phyloP scores from a whole-genome alignment of 2,797 vertebrate species.

The Malacoctenus gilli region DNA sequence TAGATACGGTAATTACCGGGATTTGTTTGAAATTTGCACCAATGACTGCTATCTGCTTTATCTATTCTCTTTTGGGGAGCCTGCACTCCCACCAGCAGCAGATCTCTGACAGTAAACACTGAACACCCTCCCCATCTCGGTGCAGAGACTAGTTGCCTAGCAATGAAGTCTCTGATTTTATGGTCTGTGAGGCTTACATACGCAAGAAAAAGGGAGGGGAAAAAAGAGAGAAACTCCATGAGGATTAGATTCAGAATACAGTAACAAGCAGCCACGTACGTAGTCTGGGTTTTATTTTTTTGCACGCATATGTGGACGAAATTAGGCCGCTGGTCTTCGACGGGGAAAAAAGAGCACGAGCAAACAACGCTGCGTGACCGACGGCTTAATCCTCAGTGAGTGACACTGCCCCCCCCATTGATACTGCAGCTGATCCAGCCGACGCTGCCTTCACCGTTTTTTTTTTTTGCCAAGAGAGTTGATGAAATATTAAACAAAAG shows the following conservation, averaged over 20 bases:
- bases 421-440: conserved; percentile 43
- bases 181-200: conserved; percentile 79
- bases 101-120: conserved; percentile 73
- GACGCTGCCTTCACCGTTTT: conserved; percentile 34
- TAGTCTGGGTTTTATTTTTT: conserved; percentile 41
- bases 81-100: conserved; percentile 74
- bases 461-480: conserved; percentile 45
- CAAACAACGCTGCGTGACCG: conserved; percentile 39
- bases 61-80: conserved; percentile 69
- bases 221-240: conserved; percentile 63
- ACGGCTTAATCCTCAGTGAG: conserved; percentile 41
- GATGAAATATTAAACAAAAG: conserved; percentile 65
- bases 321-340: conserved; percentile 37
- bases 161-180: conserved; percentile 85
- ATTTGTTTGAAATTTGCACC: conserved; percentile 57
- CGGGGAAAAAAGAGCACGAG: conserved; percentile 29
- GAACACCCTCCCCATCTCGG: conserved; percentile 70
- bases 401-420: conserved; percentile 40
- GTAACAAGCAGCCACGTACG: conserved; percentile 50
- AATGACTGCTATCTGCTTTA: conserved; percentile 62
- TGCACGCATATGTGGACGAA: conserved; percentile 40
- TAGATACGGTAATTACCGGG: conserved; percentile 46
- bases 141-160: conserved; percentile 86
- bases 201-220: conserved; percentile 53
- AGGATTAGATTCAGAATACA: conserved; percentile 73